A percentile compares a stretch with the other conserved stretches of the same genome.
Conservation (phyloP, 2,797 vertebrate species). For the Coregonus ussuriensis region DNA sequence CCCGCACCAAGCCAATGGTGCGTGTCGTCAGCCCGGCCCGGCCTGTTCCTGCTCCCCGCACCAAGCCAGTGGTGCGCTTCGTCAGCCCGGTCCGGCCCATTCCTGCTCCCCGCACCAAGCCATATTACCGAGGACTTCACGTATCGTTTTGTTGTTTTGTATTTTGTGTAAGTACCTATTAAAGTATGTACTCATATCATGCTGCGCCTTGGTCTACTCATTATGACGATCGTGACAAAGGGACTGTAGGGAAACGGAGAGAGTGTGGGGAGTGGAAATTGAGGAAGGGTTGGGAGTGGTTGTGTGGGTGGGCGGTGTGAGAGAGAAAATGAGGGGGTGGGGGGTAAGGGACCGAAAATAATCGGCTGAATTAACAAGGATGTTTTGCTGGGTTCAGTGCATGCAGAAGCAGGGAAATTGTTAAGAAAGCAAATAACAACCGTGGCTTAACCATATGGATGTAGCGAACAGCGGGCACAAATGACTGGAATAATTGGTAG, state of each 20-base stretch:
- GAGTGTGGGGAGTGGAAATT: background rate
- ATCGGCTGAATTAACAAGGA: constrained; percentile 49
- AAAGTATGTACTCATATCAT: no score
- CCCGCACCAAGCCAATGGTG: no score
- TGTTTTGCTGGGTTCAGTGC: constrained; percentile 30
- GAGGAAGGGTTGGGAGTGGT: background rate
- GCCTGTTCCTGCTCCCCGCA: no score
- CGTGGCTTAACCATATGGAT: constrained; percentile 39
- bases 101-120: no score
- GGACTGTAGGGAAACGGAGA: background rate
- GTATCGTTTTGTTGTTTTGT: no score
- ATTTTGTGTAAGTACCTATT: no score
- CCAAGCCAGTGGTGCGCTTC: no score
- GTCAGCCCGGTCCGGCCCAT: no score
- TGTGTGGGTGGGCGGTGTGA: background rate
- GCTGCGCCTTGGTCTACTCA: no score
- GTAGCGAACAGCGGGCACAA: constrained; percentile 48
- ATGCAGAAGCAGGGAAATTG: constrained; percentile 15
- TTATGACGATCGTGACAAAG: no score
- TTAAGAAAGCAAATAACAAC: constrained; percentile 50
- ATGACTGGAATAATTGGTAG: constrained; percentile 64
- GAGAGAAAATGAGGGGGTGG: background rate
- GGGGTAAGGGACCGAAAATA: constrained; percentile 13
- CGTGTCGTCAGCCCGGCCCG: no score
- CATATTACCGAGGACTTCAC: no score